These are phyloP conservation scores for Anas platyrhynchos DNA, from an alignment of 2,113 vertebrate species.

Conservation along the genomic window DNA sequence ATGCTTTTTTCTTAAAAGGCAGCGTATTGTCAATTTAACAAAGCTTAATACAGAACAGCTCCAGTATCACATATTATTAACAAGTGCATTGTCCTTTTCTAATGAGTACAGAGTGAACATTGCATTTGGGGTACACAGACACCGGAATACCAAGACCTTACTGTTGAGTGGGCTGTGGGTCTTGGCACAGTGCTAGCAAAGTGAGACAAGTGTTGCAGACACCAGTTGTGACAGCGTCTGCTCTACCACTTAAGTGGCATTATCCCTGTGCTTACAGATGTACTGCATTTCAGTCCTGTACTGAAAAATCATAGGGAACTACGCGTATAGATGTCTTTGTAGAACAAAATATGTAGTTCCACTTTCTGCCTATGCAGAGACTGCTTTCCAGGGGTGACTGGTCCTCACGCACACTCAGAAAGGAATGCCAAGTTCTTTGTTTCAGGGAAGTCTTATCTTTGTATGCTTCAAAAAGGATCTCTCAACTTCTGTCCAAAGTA, in stretches of 20 bases:
- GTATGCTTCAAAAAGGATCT: neutral
- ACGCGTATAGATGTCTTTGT: neutral
- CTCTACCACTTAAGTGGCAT: neutral
- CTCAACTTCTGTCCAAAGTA: neutral
- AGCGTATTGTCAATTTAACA: accelerated
- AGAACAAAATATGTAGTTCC: neutral
- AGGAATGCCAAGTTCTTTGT: neutral
- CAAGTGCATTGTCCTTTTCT: neutral
- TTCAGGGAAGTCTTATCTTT: neutral
- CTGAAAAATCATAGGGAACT: neutral
- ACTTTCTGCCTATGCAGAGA: neutral
- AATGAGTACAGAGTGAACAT: neutral
- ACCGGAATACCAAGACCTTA: neutral
- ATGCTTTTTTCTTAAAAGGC: neutral
- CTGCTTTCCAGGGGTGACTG: neutral
- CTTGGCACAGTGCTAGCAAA: neutral
- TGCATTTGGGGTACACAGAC: neutral
- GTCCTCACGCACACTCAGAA: neutral
- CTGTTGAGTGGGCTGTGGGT: neutral
- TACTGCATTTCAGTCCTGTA: neutral
- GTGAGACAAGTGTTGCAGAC: neutral
- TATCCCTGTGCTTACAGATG: neutral
- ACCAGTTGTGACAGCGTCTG: neutral
- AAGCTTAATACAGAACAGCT: neutral
- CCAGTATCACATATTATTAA: neutral